These are phyloP conservation scores for Drosophila peninsularis DNA, from an alignment of 2,888 invertebrate genomes.

Conservation along the genomic window DNA sequence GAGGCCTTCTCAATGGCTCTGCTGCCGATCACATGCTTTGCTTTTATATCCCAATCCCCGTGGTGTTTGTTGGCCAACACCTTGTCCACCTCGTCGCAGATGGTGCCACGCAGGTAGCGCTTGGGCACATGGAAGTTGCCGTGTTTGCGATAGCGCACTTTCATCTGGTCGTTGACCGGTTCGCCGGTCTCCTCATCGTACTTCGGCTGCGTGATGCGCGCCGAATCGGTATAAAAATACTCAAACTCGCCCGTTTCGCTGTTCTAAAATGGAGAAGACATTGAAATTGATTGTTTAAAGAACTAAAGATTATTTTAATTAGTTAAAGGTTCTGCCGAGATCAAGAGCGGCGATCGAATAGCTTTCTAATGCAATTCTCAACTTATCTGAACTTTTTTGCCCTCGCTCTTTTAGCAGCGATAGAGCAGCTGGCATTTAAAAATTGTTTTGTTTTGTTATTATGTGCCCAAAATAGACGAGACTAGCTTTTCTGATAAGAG, in stretches of 20 bases:
- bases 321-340: neutral
- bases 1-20: neutral
- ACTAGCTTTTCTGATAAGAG: slow-evolving; percentile 45
- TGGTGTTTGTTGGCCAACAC: slow-evolving; percentile 63
- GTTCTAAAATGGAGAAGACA: slow-evolving; percentile 70
- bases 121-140: slow-evolving; percentile 83
- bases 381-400: slow-evolving; percentile 8
- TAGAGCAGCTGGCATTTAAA: neutral
- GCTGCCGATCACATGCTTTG: slow-evolving; percentile 37
- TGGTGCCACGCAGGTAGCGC: slow-evolving; percentile 73
- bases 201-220: slow-evolving; percentile 63
- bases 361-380: slow-evolving; percentile 1
- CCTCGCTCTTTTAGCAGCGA: slow-evolving; percentile 1
- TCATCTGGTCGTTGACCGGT: slow-evolving; percentile 77
- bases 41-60: slow-evolving; percentile 45
- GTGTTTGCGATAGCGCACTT: slow-evolving; percentile 81
- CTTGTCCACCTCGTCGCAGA: slow-evolving; percentile 76
- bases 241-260: slow-evolving; percentile 83
- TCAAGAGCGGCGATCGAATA: neutral
- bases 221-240: slow-evolving; percentile 68
- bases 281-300: neutral
- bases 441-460: slow-evolving; percentile 27
- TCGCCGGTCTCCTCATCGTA: slow-evolving; percentile 84
- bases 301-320: neutral
- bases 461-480: slow-evolving; percentile 27